phyloP scores from a whole-genome alignment of 2,888 invertebrate species.

The Caenorhabditis zanzibari region DNA sequence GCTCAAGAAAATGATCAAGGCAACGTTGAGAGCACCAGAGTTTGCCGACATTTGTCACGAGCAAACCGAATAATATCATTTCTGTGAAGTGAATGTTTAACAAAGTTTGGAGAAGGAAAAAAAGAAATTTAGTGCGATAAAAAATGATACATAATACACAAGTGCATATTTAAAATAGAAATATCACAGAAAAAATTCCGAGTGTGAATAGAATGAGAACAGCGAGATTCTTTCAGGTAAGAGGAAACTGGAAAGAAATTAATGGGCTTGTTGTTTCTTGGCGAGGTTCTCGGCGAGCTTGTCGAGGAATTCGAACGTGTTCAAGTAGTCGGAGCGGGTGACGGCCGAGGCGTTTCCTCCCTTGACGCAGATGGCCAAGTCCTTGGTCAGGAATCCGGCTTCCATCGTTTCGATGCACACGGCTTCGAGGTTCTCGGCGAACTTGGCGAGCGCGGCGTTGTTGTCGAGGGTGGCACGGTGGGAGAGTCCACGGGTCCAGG shows the following conservation, averaged over 20 bases:
- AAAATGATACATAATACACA: constrained; percentile 33
- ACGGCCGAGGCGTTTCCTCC: constrained; percentile 86
- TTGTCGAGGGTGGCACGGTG: constrained; percentile 96
- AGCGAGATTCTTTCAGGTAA: constrained; percentile 43
- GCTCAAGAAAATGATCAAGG: constrained; percentile 97
- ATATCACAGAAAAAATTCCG: constrained; percentile 52
- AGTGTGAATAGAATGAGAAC: constrained; percentile 24
- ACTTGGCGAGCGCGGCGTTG: constrained; percentile 88
- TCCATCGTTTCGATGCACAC: constrained; percentile 97
- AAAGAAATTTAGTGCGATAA: constrained; percentile 4
- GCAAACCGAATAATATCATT: constrained; percentile 86
- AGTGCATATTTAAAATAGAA: neutral
- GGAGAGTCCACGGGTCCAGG: constrained; percentile 95
- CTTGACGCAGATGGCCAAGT: constrained; percentile 97
- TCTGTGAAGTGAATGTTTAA: constrained; percentile 45
- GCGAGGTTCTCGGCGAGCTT: constrained; percentile 93
- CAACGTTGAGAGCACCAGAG: constrained; percentile 95
- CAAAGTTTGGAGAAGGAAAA: neutral
- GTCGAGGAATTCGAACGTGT: constrained; percentile 97
- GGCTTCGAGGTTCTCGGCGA: constrained; percentile 89
- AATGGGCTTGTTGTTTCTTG: constrained; percentile 80
- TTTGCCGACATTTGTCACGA: constrained; percentile 98
- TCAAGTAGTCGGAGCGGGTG: constrained; percentile 91
- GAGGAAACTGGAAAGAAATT: too few relatives aligned
- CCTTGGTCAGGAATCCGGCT: constrained; percentile 96